A percentile compares a stretch with the other conserved stretches of the same genome.
Evolutionary conservation across 2,888 invertebrate genomes (phyloP).

Genomic region (Agriopis aurantiaria): DNA sequence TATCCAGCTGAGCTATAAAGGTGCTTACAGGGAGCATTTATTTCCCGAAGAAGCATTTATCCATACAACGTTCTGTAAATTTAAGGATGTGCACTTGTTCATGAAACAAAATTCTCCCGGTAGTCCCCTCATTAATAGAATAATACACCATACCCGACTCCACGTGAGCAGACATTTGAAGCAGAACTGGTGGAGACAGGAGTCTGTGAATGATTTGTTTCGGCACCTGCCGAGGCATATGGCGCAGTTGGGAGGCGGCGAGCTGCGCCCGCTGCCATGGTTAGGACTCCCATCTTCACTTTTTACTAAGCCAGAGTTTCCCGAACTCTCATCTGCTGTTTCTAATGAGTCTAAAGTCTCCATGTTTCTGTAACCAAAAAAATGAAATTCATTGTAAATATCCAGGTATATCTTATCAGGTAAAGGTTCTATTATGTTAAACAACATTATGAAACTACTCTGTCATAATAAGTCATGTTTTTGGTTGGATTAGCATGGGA

Average conservation of each 20-base stretch:
- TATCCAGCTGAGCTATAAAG: too few relatives aligned
- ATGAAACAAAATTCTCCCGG: too few relatives aligned
- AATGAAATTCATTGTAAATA: slow-evolving; percentile 4
- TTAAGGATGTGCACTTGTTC: too few relatives aligned
- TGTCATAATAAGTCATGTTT: background rate
- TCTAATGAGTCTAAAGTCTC: slow-evolving; percentile 61
- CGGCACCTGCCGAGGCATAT: slow-evolving; percentile 95
- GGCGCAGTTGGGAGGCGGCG: slow-evolving; percentile 95
- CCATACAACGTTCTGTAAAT: too few relatives aligned
- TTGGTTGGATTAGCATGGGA: background rate
- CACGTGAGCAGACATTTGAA: slow-evolving; percentile 96
- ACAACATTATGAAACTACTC: slow-evolving; percentile 8
- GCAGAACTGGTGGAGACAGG: slow-evolving; percentile 97
- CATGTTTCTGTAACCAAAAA: slow-evolving; percentile 56
- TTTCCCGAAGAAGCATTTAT: too few relatives aligned
- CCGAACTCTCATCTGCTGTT: slow-evolving; percentile 68
- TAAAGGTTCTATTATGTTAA: background rate
- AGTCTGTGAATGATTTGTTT: slow-evolving; percentile 96
- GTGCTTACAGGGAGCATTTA: too few relatives aligned
- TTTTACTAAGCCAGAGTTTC: slow-evolving; percentile 77
- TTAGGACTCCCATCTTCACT: slow-evolving; percentile 82
- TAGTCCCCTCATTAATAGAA: background rate
- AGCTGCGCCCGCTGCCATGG: slow-evolving; percentile 73
- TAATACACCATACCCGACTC: slow-evolving; percentile 90
- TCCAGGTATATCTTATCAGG: background rate